Evolutionary conservation across 2,797 vertebrate genomes (phyloP).

Genomic region (Apodemus agrarius): DNA sequence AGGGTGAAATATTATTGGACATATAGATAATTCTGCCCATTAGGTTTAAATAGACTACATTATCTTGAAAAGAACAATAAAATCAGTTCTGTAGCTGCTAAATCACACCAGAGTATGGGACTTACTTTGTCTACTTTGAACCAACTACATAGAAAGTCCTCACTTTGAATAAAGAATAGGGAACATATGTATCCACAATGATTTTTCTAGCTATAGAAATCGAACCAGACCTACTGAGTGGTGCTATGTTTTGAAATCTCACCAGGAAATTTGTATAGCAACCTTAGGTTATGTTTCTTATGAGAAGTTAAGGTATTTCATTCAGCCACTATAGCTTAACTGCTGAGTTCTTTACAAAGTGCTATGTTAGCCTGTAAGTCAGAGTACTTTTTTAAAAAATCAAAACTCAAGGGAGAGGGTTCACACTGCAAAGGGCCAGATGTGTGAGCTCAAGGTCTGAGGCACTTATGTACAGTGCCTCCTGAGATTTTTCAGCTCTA

Average conservation of each 20-base stretch:
- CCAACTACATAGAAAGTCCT: not conserved
- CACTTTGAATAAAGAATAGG: not conserved
- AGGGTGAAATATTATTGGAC: slow-evolving; percentile 12
- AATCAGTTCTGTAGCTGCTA: not conserved
- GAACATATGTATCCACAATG: not conserved
- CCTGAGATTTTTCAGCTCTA: not conserved
- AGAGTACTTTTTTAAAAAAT: not conserved
- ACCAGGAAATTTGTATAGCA: not conserved
- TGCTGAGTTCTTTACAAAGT: not conserved
- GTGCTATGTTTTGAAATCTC: not conserved
- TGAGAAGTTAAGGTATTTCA: slow-evolving; percentile 28
- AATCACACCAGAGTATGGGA: not conserved
- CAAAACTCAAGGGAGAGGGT: not conserved
- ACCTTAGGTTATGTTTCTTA: not conserved
- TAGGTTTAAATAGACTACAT: slow-evolving; percentile 13
- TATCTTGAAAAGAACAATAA: slow-evolving; percentile 12
- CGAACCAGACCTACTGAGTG: not conserved
- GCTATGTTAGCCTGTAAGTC: not conserved
- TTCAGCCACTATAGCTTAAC: not conserved
- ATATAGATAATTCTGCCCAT: not conserved
- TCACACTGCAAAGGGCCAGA: not conserved
- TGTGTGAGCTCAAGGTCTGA: no score
- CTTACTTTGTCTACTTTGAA: slow-evolving; percentile 13
- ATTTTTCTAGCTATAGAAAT: slow-evolving; percentile 7
- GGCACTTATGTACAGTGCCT: not conserved